Percentiles rank a stretch among this genome's conserved stretches.
These are phyloP conservation scores for Elachura formosa DNA, from an alignment of 2,113 vertebrate genomes.

Conservation along the genomic window DNA sequence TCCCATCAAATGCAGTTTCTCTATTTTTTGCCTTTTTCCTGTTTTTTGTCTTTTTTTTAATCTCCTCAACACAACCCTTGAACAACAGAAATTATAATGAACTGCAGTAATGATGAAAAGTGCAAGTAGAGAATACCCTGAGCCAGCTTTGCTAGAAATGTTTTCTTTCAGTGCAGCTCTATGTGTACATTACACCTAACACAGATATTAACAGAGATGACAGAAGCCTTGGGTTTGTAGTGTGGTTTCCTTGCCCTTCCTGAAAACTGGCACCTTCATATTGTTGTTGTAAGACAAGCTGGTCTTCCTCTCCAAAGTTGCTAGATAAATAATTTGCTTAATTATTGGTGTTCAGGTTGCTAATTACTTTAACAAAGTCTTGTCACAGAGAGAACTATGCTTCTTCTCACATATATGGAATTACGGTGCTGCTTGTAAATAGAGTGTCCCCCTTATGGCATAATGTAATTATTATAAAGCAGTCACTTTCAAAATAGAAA, in stretches of 20 bases:
- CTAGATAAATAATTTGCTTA: not conserved
- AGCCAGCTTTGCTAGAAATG: not conserved
- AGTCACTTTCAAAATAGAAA: not conserved
- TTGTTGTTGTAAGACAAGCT: not conserved
- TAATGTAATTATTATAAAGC: not conserved
- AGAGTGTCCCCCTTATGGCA: not conserved
- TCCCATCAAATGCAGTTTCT: not conserved
- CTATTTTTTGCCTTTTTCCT: not conserved
- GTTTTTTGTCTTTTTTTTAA: not conserved
- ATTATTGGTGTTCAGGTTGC: not conserved
- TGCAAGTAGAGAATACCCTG: not conserved
- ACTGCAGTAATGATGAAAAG: not conserved
- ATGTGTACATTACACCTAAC: not conserved
- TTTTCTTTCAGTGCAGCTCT: not conserved
- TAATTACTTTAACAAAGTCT: not conserved
- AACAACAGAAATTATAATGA: not conserved
- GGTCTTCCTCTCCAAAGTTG: not conserved
- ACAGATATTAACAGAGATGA: not conserved
- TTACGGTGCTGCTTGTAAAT: not conserved
- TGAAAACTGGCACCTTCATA: not conserved
- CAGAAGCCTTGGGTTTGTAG: not conserved
- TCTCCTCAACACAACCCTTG: not conserved
- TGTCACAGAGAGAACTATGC: not conserved
- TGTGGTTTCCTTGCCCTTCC: not conserved
- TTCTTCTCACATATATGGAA: not conserved